Percentiles rank a stretch among this genome's conserved stretches.
These are phyloP conservation scores for Syndactyla subalaris DNA, from an alignment of 2,797 vertebrate genomes.

Conservation along the genomic window DNA sequence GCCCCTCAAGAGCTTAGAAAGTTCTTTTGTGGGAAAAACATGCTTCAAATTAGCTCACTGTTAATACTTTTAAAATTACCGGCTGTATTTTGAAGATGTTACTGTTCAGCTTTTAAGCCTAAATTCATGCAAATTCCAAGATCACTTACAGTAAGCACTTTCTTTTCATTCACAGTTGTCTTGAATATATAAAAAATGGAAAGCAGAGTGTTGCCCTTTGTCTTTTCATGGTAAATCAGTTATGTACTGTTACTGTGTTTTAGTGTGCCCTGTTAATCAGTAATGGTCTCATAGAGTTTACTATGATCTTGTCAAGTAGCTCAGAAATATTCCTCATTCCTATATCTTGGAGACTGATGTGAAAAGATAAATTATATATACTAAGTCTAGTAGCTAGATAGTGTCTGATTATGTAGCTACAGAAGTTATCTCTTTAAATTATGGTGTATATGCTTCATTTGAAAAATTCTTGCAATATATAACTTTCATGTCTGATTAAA, in stretches of 20 bases:
- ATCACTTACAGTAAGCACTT: not conserved
- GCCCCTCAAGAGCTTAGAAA: not conserved
- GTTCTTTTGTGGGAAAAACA: not conserved
- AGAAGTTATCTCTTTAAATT: not conserved
- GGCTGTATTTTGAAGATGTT: not conserved
- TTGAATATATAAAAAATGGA: not conserved
- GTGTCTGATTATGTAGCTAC: not conserved
- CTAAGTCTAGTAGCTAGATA: not conserved
- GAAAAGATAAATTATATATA: not conserved
- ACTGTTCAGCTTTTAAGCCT: not conserved
- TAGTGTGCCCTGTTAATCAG: not conserved
- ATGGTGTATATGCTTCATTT: not conserved
- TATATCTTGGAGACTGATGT: not conserved
- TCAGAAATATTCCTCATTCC: not conserved
- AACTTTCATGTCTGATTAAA: not conserved
- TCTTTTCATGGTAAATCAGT: not conserved
- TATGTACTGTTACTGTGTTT: not conserved
- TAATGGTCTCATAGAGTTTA: not conserved
- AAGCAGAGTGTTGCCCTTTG: not conserved
- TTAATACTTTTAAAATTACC: slow-evolving; percentile 20
- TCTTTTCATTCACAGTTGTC: not conserved
- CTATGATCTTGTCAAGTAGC: not conserved
- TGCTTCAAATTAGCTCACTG: slow-evolving; percentile 9
- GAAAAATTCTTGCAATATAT: not conserved
- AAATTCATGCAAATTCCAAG: not conserved